These are phyloP conservation scores for Rotaria sp. DNA, from an alignment of 2,888 invertebrate species.

Conservation along the genomic window DNA sequence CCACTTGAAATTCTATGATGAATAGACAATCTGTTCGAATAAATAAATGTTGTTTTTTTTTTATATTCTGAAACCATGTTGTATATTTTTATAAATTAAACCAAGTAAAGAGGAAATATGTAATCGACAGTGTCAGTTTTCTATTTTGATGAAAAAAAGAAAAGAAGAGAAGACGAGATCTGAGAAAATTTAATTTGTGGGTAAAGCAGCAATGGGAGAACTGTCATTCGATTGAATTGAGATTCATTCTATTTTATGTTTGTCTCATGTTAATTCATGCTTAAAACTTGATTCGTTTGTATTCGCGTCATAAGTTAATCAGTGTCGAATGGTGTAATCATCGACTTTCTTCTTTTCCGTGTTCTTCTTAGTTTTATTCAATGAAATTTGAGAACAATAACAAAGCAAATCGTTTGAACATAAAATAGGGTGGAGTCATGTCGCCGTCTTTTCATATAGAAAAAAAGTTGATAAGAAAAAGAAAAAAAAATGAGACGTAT, in stretches of 20 bases:
- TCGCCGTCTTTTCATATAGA: background rate
- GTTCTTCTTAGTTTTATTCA: background rate
- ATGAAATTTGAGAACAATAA: conserved; percentile 14
- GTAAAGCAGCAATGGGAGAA: conserved; percentile 3
- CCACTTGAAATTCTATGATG: background rate
- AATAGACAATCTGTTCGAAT: background rate
- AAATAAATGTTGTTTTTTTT: background rate
- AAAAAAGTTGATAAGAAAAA: background rate
- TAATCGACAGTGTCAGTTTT: conserved; percentile 2
- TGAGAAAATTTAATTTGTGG: conserved; percentile 19
- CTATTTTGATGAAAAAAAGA: background rate
- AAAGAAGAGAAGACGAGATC: conserved; percentile 6
- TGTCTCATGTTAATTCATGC: conserved; percentile 7
- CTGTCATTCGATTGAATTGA: conserved; percentile 13
- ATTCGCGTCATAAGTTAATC: conserved; percentile 7
- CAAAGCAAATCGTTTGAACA: conserved; percentile 19
- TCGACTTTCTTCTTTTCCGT: conserved; percentile 14
- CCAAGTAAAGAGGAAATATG: background rate
- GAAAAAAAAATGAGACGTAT: background rate
- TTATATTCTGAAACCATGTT: background rate
- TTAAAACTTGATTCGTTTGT: background rate
- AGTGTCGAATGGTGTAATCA: conserved; percentile 21
- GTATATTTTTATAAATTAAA: background rate
- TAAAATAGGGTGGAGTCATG: conserved; percentile 8
- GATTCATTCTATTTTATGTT: conserved; percentile 4